phyloP scores from a whole-genome alignment of 2,113 vertebrate species.

The Elanoides forficatus region DNA sequence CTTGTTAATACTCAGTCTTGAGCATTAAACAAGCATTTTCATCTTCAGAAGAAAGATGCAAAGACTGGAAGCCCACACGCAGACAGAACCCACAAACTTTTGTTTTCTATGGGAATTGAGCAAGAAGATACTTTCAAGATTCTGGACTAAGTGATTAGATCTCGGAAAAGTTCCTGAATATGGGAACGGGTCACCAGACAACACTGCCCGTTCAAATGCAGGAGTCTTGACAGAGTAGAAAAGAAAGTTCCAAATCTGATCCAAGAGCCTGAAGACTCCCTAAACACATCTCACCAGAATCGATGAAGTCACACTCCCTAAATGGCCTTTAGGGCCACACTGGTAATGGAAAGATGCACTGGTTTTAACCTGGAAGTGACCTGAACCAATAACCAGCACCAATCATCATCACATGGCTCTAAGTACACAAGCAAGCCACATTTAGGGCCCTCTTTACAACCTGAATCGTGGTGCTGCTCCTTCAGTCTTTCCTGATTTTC shows the following conservation, averaged over 20 bases:
- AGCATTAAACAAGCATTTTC: neutral
- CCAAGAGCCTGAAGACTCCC: neutral
- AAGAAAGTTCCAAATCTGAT: neutral
- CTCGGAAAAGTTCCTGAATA: neutral
- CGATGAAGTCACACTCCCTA: fast-evolving
- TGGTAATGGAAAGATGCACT: neutral
- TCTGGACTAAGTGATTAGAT: neutral
- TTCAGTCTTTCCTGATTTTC: neutral
- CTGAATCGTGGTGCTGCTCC: fast-evolving
- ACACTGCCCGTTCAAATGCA: neutral
- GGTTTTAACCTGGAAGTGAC: neutral
- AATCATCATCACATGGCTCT: neutral
- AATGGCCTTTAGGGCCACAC: neutral
- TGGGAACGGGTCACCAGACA: neutral
- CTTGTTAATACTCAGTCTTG: neutral
- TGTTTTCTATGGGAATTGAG: neutral
- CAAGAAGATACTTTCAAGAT: neutral
- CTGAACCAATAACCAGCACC: neutral
- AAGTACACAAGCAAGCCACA: fast-evolving
- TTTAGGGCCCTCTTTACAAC: fast-evolving
- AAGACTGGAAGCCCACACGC: neutral
- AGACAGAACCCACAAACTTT: neutral
- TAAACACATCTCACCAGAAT: neutral
- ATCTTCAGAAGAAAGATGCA: neutral
- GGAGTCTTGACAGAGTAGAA: neutral